Evolutionary conservation across 2,888 invertebrate genomes (phyloP).

Genomic region (Zygogramma bicolorata): DNA sequence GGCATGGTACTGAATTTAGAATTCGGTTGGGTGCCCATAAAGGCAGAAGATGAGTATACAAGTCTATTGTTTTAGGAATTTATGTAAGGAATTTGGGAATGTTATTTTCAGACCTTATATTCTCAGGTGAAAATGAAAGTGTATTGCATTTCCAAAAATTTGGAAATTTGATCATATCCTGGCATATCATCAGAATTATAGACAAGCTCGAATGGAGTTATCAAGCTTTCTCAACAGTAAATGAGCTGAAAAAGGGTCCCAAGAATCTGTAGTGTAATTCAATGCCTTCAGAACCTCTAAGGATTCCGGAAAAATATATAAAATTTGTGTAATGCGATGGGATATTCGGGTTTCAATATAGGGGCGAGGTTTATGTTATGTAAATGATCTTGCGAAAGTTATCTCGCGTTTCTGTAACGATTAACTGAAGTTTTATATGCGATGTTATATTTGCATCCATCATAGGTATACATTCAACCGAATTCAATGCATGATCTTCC

Average conservation of each 20-base stretch:
- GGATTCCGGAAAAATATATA: background rate
- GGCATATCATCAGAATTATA: background rate
- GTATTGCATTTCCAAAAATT: background rate
- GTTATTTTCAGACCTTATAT: background rate
- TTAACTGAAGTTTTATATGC: background rate
- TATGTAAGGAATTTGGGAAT: background rate
- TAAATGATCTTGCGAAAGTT: background rate
- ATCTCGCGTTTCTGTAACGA: background rate
- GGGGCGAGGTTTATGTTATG: background rate
- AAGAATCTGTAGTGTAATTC: background rate
- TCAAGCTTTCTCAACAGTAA: background rate
- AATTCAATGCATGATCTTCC: background rate
- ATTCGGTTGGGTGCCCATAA: no score
- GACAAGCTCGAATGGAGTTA: background rate
- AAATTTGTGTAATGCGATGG: background rate
- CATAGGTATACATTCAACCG: background rate
- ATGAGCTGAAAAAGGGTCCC: background rate
- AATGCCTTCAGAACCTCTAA: background rate
- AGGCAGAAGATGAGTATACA: background rate
- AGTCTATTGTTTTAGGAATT: background rate
- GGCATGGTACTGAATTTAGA: background rate
- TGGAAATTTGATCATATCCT: background rate
- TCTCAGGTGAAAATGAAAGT: background rate
- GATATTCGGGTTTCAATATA: background rate
- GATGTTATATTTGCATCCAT: background rate